A percentile compares a stretch with the other conserved stretches of the same genome.
phyloP scores from a whole-genome alignment of 2,888 invertebrate genomes.

The Fabriciana adippe region DNA sequence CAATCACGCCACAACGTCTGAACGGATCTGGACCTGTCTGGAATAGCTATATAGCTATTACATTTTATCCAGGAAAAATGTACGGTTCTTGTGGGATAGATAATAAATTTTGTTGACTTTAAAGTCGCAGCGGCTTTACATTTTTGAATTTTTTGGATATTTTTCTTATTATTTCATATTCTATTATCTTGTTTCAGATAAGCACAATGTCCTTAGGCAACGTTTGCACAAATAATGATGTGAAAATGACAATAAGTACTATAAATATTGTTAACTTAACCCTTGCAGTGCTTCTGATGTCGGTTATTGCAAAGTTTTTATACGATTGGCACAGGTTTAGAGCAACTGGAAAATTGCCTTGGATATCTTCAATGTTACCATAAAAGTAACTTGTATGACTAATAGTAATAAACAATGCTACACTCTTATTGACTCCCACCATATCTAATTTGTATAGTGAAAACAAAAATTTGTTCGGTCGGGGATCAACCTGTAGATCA shows the following conservation, averaged over 20 bases:
- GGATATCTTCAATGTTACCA: slow-evolving; percentile 91
- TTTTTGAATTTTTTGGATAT: too few species aligned
- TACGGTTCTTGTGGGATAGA: too few species aligned
- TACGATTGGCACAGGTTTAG: slow-evolving; percentile 93
- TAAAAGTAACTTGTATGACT: slow-evolving; percentile 33
- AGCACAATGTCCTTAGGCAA: slow-evolving; percentile 85
- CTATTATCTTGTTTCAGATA: slow-evolving; percentile 78
- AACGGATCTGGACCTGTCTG: too few species aligned
- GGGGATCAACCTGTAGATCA: too few species aligned
- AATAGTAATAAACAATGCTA: not conserved
- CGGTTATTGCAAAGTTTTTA: slow-evolving; percentile 87
- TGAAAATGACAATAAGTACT: slow-evolving; percentile 82
- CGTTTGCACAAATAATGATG: slow-evolving; percentile 81
- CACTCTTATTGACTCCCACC: too few species aligned
- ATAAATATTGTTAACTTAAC: slow-evolving; percentile 88
- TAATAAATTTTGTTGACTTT: too few species aligned
- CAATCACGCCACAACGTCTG: too few species aligned
- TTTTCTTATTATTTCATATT: not conserved
- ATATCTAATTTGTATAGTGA: too few species aligned
- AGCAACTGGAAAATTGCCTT: slow-evolving; percentile 89
- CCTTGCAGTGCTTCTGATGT: slow-evolving; percentile 85
- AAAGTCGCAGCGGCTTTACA: too few species aligned
- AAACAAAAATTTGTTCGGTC: too few species aligned
- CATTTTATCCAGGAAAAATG: too few species aligned
- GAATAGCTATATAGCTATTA: too few species aligned